phyloP scores from a whole-genome alignment of 2,888 invertebrate genomes.

The Sericinus montela region DNA sequence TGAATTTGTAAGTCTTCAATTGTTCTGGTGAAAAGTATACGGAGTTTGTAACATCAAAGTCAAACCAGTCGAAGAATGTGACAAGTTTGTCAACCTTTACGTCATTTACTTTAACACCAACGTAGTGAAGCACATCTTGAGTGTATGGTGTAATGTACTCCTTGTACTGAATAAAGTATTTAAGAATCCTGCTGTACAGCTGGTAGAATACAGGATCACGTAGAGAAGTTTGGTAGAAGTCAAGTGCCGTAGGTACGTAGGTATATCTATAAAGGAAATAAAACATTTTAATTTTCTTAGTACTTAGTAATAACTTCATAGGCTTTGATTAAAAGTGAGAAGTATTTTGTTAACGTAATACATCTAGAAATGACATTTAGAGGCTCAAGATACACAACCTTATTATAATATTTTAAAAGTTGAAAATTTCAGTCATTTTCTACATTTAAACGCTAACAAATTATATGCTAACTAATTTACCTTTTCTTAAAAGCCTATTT shows the following conservation, averaged over 20 bases:
- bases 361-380: no score
- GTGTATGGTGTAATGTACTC: constrained; percentile 78
- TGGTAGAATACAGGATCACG: constrained; percentile 87
- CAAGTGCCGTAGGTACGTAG: constrained; percentile 78
- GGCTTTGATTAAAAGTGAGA: no score
- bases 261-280: constrained; percentile 52
- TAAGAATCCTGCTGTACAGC: constrained; percentile 80
- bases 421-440: no score
- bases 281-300: no score
- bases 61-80: constrained; percentile 84
- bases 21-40: constrained; percentile 46
- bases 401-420: no score
- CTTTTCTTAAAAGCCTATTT: no score
- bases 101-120: constrained; percentile 80
- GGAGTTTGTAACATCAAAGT: constrained; percentile 80
- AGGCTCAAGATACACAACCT: no score
- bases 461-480: no score
- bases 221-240: constrained; percentile 81
- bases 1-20: constrained; percentile 47
- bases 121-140: constrained; percentile 74
- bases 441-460: no score
- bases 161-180: constrained; percentile 81
- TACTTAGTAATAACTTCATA: no score
- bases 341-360: no score
- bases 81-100: constrained; percentile 80